Percentiles rank a stretch among this genome's conserved stretches.
Conservation (phyloP, 2,888 invertebrate genomes). For the Acanthococcus lagerstroemiae region DNA sequence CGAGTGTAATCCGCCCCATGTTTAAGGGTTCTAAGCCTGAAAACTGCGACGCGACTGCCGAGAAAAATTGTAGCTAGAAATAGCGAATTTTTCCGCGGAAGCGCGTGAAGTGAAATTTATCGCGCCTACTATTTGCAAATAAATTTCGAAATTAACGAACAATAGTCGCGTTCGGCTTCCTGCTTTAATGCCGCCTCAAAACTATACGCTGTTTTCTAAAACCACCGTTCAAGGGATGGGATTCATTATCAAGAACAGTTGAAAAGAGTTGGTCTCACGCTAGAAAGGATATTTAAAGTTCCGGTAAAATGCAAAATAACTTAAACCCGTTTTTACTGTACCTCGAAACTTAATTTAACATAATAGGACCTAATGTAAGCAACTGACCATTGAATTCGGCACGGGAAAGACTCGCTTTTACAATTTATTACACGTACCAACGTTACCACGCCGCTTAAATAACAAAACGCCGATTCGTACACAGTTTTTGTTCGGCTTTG, state of each 20-base stretch:
- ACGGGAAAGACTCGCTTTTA: constrained; percentile 14
- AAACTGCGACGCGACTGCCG: no score
- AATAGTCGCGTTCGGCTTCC: constrained; percentile 21
- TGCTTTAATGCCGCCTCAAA: constrained; percentile 23
- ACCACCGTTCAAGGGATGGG: not conserved
- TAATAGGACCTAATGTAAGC: constrained; percentile 25
- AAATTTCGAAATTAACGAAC: constrained; percentile 25
- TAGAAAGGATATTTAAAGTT: constrained; percentile 27
- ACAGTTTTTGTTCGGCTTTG: not conserved
- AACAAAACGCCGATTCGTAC: no score
- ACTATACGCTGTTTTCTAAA: constrained; percentile 7
- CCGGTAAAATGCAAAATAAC: constrained; percentile 27
- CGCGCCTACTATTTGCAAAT: constrained; percentile 8
- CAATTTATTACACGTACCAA: constrained; percentile 18
- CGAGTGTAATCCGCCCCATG: no score
- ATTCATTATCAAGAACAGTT: constrained; percentile 18
- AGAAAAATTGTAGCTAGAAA: no score
- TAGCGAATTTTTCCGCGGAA: no score
- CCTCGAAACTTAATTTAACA: constrained; percentile 26
- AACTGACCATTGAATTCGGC: constrained; percentile 24
- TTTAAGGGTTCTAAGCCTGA: no score
- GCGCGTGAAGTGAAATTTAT: no score
- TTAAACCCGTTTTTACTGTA: constrained; percentile 24
- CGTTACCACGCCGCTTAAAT: constrained; percentile 7
- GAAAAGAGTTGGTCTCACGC: constrained; percentile 24